Evolutionary conservation across 2,888 invertebrate species (phyloP), one percentile per base, ranked within the genome.

Genomic region (Thumatha senex): DNA sequence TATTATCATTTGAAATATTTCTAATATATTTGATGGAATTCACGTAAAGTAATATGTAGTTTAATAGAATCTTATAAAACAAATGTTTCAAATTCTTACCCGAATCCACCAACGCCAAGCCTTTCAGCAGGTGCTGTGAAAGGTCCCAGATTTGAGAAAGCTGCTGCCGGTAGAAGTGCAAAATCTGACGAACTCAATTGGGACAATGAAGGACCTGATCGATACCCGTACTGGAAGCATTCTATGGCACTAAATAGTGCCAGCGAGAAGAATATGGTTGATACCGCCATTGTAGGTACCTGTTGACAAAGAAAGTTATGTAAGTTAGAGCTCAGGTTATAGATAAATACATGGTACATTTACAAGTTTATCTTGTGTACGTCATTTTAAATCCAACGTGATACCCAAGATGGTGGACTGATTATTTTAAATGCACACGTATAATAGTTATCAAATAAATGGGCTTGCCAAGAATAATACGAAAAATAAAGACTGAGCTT

Each of bases 61-160:
- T 24, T 2, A 24, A 24, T 24, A 4, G 18, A 24, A 24, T 24
- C 5, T 4, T 24, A 24, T 4, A 5, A 4, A 24, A 5, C 2
- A 5, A 24, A 4, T 24, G 18, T 5, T 4, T 4, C 3, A 24
- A 24, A 24, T 24, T 24, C 79, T 78, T 64, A 84, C 84, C 84
- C 84, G 61, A 78, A 84, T 61, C 84, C 89, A 56, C 61, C 71
- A 0, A 86, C 84, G 0, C 85, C 78, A 13, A 84, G 56, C 54
- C 89, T 78, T 33, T 76, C 75, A 1, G 82, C 59, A 2, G 73
- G 70, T 0, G 74, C 57, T 1, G 56, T 53, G 9, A 64, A 65
- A 0, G 67, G 49, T 10, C 72, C 42, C 2, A 78, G 33, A 34
- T 56, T 72, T 0, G 69, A 70, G 18, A 75, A 77, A 0, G 62